Percentiles rank a stretch among this genome's conserved stretches.
phyloP scores from a whole-genome alignment of 2,888 invertebrate species.

The Scaptomyza tumidula region DNA sequence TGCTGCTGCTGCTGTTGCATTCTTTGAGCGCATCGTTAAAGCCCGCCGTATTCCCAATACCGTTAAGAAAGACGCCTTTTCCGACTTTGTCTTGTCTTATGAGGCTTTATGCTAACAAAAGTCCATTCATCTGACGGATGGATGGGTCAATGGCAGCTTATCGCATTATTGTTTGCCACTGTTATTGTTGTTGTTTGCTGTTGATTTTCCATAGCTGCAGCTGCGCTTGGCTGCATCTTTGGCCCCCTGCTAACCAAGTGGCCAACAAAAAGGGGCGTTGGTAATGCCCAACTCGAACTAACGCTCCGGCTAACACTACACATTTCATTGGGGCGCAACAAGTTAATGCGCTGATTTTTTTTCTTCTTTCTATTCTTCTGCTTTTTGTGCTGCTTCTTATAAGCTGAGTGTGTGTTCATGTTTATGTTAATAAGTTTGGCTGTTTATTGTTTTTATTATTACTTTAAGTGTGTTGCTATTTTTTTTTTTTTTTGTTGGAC shows the following conservation, averaged over 20 bases:
- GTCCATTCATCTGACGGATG: slow-evolving; percentile 42
- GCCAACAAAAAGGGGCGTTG: slow-evolving; percentile 39
- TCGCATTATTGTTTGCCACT: slow-evolving; percentile 47
- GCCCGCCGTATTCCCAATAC: slow-evolving; percentile 31
- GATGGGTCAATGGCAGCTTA: slow-evolving; percentile 48
- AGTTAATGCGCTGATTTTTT: slow-evolving; percentile 15
- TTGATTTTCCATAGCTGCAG: slow-evolving; percentile 15
- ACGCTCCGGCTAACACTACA: slow-evolving; percentile 10
- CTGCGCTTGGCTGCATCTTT: slow-evolving; percentile 38
- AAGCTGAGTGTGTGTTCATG: slow-evolving; percentile 58
- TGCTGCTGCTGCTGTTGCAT: slow-evolving; percentile 34
- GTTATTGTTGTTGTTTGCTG: neutral
- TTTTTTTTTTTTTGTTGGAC: slow-evolving; percentile 30
- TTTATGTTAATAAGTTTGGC: slow-evolving; percentile 74
- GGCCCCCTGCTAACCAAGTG: slow-evolving; percentile 35
- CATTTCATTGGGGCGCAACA: slow-evolving; percentile 25
- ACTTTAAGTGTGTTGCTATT: slow-evolving; percentile 39
- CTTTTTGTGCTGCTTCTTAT: slow-evolving; percentile 19
- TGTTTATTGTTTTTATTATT: slow-evolving; percentile 71
- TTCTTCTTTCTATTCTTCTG: slow-evolving; percentile 10
- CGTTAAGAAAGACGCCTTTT: slow-evolving; percentile 61
- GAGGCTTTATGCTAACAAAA: slow-evolving; percentile 29
- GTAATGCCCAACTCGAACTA: slow-evolving; percentile 35
- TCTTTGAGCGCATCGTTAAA: slow-evolving; percentile 45
- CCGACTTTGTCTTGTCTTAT: slow-evolving; percentile 6